Evolutionary conservation across 2,113 vertebrate species (phyloP).

Genomic region (Tilapia sparmanii): DNA sequence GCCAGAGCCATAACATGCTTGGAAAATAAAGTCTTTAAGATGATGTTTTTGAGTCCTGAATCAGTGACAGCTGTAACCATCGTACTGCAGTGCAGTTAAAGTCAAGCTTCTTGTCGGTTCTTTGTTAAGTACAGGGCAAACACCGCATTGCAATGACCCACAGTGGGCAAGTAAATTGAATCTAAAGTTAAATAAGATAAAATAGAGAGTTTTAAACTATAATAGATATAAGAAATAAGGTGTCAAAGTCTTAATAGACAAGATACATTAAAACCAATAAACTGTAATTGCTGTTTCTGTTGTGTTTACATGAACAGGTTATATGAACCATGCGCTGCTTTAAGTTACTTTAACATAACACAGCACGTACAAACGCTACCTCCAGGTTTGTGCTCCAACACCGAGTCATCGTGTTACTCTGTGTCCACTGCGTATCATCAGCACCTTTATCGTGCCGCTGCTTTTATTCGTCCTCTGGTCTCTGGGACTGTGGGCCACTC

Average conservation of each 20-base stretch:
- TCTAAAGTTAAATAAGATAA: neutral
- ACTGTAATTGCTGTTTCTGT: neutral
- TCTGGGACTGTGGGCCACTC: neutral
- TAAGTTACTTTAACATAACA: neutral
- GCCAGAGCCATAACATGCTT: fast-evolving
- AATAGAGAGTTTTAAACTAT: neutral
- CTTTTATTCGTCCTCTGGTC: neutral
- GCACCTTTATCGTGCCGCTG: neutral
- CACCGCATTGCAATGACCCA: fast-evolving
- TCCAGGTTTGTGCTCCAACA: neutral
- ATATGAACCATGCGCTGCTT: neutral
- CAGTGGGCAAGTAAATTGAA: neutral
- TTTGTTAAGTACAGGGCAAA: fast-evolving
- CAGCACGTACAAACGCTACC: neutral
- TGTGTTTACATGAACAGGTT: neutral
- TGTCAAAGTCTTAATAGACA: neutral
- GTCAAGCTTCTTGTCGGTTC: neutral
- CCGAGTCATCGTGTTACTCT: conserved; percentile 19
- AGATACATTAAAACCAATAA: neutral
- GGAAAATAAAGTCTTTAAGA: neutral
- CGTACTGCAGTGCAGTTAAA: neutral
- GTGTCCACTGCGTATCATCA: neutral
- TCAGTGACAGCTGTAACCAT: neutral
- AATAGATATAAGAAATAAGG: neutral
- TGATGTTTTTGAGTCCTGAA: neutral